A percentile compares a stretch with the other conserved stretches of the same genome.
Conservation (phyloP, 2,888 invertebrate genomes). For the Conus canariensis region DNA sequence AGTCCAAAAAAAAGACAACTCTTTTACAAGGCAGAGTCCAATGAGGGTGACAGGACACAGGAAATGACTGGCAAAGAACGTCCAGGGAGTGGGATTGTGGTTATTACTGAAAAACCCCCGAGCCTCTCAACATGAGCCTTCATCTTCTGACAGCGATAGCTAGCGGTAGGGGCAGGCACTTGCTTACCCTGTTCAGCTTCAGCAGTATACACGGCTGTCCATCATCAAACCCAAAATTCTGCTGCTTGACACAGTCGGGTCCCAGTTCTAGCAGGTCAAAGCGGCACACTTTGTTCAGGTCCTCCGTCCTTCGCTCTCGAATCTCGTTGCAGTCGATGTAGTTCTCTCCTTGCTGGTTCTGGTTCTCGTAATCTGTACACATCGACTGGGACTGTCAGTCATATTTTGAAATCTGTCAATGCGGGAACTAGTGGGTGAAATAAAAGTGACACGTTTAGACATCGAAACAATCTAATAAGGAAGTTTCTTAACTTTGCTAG, state of each 20-base stretch:
- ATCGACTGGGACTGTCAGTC: too few relatives aligned
- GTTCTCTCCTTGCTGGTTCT: constrained; percentile 68
- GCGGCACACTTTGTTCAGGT: constrained; percentile 85
- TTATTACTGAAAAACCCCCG: too few relatives aligned
- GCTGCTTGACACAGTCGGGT: constrained; percentile 86
- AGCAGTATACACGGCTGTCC: constrained; percentile 96
- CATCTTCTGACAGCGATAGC: too few relatives aligned
- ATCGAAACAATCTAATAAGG: background rate
- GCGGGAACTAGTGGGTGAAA: background rate
- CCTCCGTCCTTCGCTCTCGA: constrained; percentile 71
- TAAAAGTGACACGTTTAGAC: background rate
- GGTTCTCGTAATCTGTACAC: constrained; percentile 75
- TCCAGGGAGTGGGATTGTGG: too few relatives aligned
- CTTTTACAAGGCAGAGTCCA: too few relatives aligned
- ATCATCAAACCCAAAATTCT: constrained; percentile 91
- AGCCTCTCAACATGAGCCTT: too few relatives aligned
- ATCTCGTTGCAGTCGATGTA: constrained; percentile 82
- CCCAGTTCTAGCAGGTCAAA: constrained; percentile 83
- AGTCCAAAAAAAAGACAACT: too few relatives aligned
- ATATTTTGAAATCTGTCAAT: background rate
- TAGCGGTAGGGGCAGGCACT: too few relatives aligned
- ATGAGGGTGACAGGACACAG: too few relatives aligned
- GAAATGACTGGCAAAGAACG: too few relatives aligned
- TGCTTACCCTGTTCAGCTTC: constrained; percentile 93
- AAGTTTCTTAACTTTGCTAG: too few relatives aligned